Evolutionary conservation across 2,797 vertebrate genomes (phyloP).

Genomic region (Limosa lapponica): DNA sequence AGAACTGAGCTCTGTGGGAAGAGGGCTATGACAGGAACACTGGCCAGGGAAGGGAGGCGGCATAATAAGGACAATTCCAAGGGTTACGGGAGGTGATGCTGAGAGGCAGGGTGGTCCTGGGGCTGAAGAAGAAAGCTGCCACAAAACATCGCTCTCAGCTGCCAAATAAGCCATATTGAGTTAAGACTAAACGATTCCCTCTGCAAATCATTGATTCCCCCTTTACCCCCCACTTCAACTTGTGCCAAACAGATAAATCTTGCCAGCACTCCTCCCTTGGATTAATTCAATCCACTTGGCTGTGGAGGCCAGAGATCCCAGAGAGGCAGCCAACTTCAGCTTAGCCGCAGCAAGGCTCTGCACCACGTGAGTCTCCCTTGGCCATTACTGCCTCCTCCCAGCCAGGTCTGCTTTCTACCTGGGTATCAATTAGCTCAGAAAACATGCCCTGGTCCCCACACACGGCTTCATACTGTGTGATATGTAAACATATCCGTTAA

Average conservation of each 20-base stretch:
- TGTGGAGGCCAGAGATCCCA: not conserved
- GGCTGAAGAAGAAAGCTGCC: not conserved
- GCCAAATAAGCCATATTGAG: not conserved
- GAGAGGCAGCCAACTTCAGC: not conserved
- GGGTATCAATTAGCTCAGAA: not conserved
- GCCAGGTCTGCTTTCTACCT: not conserved
- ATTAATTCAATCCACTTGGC: constrained; percentile 30
- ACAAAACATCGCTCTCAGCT: not conserved
- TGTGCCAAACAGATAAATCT: not conserved
- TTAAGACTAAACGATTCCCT: not conserved
- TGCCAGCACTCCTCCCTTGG: constrained; percentile 18
- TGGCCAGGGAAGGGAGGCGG: not conserved
- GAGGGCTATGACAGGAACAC: not conserved
- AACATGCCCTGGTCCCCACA: not conserved
- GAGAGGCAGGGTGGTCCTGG: not conserved
- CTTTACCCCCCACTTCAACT: not conserved
- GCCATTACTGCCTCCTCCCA: not conserved
- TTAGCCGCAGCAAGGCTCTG: not conserved
- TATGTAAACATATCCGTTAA: not conserved
- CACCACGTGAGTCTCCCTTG: not conserved
- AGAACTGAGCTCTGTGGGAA: not conserved
- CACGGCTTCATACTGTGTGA: not conserved
- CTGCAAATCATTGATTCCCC: not conserved
- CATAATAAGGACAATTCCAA: not conserved
- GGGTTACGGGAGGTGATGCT: not conserved